A percentile compares a stretch with the other conserved stretches of the same genome.
These are phyloP conservation scores for Copidosoma aretas DNA, from an alignment of 2,888 invertebrate genomes.

Conservation along the genomic window DNA sequence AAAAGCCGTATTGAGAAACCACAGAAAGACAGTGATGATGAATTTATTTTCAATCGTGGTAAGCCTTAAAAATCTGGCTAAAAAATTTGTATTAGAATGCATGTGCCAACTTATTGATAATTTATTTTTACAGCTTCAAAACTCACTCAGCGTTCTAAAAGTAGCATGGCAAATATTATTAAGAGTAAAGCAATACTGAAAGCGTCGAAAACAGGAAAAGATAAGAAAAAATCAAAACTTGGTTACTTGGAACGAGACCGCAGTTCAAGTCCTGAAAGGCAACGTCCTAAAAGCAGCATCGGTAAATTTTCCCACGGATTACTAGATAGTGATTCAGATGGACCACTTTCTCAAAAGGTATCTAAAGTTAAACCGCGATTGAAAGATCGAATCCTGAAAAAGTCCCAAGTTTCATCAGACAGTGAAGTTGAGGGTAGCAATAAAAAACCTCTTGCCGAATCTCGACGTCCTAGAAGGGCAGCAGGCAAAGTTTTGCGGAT, in stretches of 20 bases:
- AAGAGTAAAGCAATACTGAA: background rate
- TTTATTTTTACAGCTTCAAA: background rate
- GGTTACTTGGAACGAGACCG: background rate
- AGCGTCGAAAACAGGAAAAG: background rate
- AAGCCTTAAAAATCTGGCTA: too few species aligned
- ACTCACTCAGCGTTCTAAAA: background rate
- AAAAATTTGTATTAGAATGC: too few species aligned
- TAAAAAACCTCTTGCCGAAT: too few species aligned
- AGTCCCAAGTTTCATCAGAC: background rate
- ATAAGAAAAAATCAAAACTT: background rate
- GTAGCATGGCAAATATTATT: background rate
- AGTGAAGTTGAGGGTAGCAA: background rate
- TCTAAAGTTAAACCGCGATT: background rate
- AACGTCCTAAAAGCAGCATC: constrained; percentile 20
- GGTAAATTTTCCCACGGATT: constrained; percentile 1
- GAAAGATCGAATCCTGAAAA: background rate
- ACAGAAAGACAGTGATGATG: too few species aligned
- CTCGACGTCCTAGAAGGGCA: constrained; percentile 16
- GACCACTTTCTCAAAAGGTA: constrained; percentile 7
- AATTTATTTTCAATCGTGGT: too few species aligned
- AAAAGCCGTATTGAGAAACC: background rate
- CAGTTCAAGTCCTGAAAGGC: background rate
- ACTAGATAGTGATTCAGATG: constrained; percentile 10
- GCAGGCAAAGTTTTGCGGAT: background rate
- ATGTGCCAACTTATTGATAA: background rate